Conservation (phyloP, 2,888 invertebrate species). For the Neelides folsomi region DNA sequence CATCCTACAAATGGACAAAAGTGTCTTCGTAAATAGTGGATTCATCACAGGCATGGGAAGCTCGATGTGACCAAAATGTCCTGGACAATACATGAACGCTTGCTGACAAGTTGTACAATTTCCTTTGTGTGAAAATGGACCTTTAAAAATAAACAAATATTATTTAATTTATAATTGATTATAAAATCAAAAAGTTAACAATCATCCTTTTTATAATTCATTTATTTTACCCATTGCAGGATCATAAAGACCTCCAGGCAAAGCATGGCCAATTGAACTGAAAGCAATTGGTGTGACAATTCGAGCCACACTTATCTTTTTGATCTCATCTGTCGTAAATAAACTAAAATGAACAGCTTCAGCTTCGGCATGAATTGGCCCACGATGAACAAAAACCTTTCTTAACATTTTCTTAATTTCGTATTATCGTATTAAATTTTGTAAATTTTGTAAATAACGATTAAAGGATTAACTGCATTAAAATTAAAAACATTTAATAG, state of each 20-base stretch:
- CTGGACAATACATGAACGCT: constrained; percentile 56
- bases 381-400: constrained; percentile 16
- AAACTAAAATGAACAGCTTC: constrained; percentile 47
- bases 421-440: too few relatives aligned
- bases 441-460: too few relatives aligned
- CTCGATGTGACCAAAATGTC: constrained; percentile 90
- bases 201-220: not conserved
- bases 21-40: constrained; percentile 67
- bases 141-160: constrained; percentile 34
- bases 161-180: not conserved
- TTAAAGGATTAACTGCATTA: too few relatives aligned
- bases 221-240: constrained; percentile 52
- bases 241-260: constrained; percentile 82
- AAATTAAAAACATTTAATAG: too few relatives aligned
- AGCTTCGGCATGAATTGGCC: constrained; percentile 17
- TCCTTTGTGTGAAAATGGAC: constrained; percentile 51
- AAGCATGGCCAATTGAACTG: constrained; percentile 67
- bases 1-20: constrained; percentile 53
- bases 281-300: constrained; percentile 65
- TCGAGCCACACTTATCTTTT: constrained; percentile 64
- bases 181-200: not conserved
- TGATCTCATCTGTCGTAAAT: constrained; percentile 62
- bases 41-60: constrained; percentile 78
- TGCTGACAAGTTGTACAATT: constrained; percentile 68
- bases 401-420: constrained; percentile 11